These are phyloP conservation scores for Microtus pennsylvanicus DNA, from an alignment of 2,113 vertebrate genomes.

Conservation along the genomic window DNA sequence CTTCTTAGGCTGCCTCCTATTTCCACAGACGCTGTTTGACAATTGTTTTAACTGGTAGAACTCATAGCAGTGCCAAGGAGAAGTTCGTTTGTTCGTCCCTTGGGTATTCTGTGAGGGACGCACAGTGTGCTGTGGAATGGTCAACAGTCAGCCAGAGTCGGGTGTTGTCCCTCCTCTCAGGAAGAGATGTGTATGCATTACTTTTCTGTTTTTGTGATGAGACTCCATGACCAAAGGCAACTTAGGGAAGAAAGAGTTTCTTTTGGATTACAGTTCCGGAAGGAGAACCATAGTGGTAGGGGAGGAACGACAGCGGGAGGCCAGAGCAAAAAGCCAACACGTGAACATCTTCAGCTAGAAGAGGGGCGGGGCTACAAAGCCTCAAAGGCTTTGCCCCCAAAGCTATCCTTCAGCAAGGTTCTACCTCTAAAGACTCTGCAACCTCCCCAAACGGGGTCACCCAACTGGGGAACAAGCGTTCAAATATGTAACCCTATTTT, in stretches of 20 bases:
- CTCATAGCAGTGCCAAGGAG: constrained; percentile 35
- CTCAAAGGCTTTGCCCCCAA: no score
- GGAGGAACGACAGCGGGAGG: no score
- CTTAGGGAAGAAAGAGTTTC: background rate
- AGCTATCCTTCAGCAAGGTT: background rate
- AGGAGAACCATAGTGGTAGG: background rate
- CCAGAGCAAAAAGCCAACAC: background rate
- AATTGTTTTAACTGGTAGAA: constrained; percentile 56
- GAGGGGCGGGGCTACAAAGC: background rate
- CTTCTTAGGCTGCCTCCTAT: constrained; percentile 52
- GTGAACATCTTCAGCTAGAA: background rate
- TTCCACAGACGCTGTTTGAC: background rate
- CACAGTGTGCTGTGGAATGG: background rate
- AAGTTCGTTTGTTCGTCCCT: constrained; percentile 10
- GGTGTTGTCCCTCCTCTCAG: background rate
- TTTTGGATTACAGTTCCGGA: background rate
- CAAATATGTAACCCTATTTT: background rate
- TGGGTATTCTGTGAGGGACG: background rate
- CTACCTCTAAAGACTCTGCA: background rate
- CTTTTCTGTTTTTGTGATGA: background rate
- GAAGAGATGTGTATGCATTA: background rate
- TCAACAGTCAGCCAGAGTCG: background rate
- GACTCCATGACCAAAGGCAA: background rate
- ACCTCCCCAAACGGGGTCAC: background rate
- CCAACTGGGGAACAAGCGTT: background rate